Conservation (phyloP, 2,888 invertebrate species). For the Phyllotreta cruciferae region DNA sequence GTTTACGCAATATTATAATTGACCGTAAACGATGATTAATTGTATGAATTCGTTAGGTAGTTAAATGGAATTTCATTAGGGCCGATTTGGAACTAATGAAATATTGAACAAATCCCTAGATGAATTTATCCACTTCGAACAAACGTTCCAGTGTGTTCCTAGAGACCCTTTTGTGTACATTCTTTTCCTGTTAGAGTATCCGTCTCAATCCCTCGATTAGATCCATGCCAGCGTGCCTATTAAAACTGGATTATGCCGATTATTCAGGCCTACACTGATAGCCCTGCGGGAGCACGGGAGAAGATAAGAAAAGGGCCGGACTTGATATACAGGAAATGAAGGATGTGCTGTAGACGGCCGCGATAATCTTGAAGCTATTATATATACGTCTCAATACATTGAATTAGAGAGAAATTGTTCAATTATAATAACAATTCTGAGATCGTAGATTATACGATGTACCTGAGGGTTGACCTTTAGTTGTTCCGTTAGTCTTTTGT, state of each 20-base stretch:
- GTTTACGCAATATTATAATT: too few relatives aligned
- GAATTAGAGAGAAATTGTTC: too few relatives aligned
- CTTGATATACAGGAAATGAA: conserved; percentile 1
- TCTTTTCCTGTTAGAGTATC: conserved; percentile 11
- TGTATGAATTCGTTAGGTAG: too few relatives aligned
- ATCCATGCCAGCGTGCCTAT: conserved; percentile 15
- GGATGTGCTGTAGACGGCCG: neutral
- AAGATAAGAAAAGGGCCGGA: conserved; percentile 15
- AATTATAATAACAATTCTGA: too few relatives aligned
- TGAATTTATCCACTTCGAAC: conserved; percentile 15
- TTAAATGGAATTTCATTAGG: conserved; percentile 3
- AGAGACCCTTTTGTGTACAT: conserved; percentile 18
- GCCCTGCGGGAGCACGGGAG: neutral
- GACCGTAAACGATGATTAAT: too few relatives aligned
- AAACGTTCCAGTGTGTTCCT: conserved; percentile 8
- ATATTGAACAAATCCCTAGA: conserved; percentile 20
- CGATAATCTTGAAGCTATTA: conserved; percentile 1
- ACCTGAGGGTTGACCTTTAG: too few relatives aligned
- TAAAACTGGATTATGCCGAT: conserved; percentile 26
- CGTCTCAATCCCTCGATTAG: conserved; percentile 14
- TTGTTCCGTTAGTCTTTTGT: too few relatives aligned
- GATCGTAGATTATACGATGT: too few relatives aligned
- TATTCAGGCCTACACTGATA: conserved; percentile 12
- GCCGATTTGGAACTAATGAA: conserved; percentile 12
- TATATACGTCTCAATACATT: too few relatives aligned